Evolutionary conservation across 1,140 invertebrate genomes (phyloP), one percentile per base, ranked within the genome.

Genomic region (Rhopalosiphum padi): DNA sequence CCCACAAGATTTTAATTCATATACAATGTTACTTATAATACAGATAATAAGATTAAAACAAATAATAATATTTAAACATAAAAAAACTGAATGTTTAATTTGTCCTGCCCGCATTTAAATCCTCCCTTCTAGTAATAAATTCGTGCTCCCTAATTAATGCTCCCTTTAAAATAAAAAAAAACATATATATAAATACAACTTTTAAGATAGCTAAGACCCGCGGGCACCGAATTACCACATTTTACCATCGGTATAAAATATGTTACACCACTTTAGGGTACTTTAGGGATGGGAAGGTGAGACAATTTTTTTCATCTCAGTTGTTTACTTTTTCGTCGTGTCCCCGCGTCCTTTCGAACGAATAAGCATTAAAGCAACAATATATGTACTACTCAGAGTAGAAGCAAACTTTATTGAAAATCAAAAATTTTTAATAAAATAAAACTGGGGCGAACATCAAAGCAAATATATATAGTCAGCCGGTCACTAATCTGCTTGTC

Each of bases 221-320:
- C 37, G n/a, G 77, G 91, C 90, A 35, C 35, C 48, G 15, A 83
- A 92, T 37, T 48, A 83, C 46, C 46, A 30, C 21, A 83, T 92
- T 83, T 92, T 92, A 85, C 41, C 46, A 92, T 51, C n/a, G 77
- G 68, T 43, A 51, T 92, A 92, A 92, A 92, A 85, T 92, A 92
- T 92, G 91, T 92, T 92, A 35, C 25, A 53, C 77, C 46, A 92
- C 91, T 92, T 83, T n/a, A 92, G 91, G 55, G 91, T 41, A 92
- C 91, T 92, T 92, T 37, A 25, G 91, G 91, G 77, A 92, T 85
- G 18, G 9, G 46, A 85, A 53, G 46, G 46, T 41, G 68, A 51
- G 46, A 83, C 68, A 53, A 91, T 92, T 92, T 92, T 92, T 89
- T 55, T 41, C n/a, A 25, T 41, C 25, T 90, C 41, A 21, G 1